A percentile compares a stretch with the other conserved stretches of the same genome.
phyloP scores from a whole-genome alignment of 2,797 vertebrate species.

The Kryptolebias ocellatus region DNA sequence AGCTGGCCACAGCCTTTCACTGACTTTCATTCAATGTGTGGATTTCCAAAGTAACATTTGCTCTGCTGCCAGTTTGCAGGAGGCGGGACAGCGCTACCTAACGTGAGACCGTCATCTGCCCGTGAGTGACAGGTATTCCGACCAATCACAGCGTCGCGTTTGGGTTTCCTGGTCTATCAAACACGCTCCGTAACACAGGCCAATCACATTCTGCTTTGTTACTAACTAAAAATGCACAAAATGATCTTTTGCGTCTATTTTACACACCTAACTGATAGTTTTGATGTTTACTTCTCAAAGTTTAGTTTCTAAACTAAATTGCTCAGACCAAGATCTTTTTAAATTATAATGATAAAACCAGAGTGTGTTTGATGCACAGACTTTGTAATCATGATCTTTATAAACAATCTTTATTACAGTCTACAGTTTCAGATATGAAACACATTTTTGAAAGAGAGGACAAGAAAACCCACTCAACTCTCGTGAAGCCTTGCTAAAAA shows the following conservation, averaged over 20 bases:
- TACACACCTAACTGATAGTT: no score
- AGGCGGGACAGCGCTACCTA: constrained; percentile 58
- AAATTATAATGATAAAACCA: no score
- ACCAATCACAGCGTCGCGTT: constrained; percentile 35
- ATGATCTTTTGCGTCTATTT: neutral
- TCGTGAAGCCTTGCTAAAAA: neutral
- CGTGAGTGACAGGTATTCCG: constrained; percentile 35
- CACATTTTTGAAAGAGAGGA: neutral
- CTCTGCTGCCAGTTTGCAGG: constrained; percentile 44
- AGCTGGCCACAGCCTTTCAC: constrained; percentile 40
- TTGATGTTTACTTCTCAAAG: no score
- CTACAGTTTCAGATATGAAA: neutral
- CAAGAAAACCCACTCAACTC: neutral
- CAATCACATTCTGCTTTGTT: constrained; percentile 4
- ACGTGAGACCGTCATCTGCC: constrained; percentile 7
- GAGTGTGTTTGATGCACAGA: no score
- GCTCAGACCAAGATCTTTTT: no score
- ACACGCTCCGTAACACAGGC: neutral
- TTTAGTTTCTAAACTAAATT: no score
- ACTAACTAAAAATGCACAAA: neutral
- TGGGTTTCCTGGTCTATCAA: neutral
- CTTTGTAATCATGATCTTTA: no score
- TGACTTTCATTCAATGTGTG: constrained; percentile 78
- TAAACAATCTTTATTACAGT: neutral
- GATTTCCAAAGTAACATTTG: constrained; percentile 28